These are phyloP conservation scores for Microctenopoma stevenorrisi DNA, from an alignment of 2,797 vertebrate genomes.

Conservation along the genomic window DNA sequence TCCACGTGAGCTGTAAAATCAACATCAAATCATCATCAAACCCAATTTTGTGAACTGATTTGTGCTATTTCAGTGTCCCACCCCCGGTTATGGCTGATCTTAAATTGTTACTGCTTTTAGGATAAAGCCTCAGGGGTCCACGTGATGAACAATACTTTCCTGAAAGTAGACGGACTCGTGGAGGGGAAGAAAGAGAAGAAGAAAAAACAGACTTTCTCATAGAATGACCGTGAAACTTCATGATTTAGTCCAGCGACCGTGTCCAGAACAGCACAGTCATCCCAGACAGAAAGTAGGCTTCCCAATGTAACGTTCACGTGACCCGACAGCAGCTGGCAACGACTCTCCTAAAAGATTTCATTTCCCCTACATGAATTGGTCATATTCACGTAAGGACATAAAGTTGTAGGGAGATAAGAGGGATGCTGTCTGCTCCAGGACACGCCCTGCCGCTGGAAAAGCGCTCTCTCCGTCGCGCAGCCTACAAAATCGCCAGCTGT, in stretches of 20 bases:
- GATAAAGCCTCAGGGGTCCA: background rate
- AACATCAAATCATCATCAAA: background rate
- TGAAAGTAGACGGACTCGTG: background rate
- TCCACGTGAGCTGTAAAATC: background rate
- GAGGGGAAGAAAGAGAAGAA: background rate
- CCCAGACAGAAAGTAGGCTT: conserved; percentile 38
- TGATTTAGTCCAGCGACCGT: conserved; percentile 32
- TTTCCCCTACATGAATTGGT: background rate
- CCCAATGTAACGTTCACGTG: conserved; percentile 13
- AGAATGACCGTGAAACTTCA: conserved; percentile 55
- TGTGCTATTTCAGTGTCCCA: background rate
- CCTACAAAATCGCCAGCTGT: conserved; percentile 41
- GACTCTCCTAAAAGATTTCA: conserved; percentile 12
- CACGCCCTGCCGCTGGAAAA: conserved; percentile 79
- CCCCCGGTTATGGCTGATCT: background rate
- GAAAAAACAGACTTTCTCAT: background rate
- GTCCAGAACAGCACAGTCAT: conserved; percentile 58
- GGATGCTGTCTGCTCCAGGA: conserved; percentile 81
- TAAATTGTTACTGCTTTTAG: background rate
- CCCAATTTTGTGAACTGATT: background rate
- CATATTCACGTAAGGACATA: conserved; percentile 46
- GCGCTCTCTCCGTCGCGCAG: conserved; percentile 64
- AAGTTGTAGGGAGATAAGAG: conserved; percentile 71
- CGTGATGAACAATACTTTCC: background rate
- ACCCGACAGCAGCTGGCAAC: conserved; percentile 12